Conservation (phyloP, 1,140 invertebrate genomes). For the Lethrus apterus region DNA sequence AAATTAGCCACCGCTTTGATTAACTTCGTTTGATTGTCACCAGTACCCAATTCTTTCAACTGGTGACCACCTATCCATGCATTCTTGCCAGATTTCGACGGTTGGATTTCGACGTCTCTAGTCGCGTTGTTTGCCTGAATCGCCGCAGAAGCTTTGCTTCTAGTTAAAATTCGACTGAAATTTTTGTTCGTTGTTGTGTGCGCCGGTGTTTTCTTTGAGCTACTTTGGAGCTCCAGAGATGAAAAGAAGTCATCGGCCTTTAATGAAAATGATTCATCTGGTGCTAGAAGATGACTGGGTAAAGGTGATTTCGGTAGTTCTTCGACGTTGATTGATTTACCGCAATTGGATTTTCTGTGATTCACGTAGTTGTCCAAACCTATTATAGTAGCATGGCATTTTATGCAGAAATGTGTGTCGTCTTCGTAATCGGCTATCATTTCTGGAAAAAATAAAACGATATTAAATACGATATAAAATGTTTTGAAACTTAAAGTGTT, state of each 20-base stretch:
- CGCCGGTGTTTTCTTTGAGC: constrained; percentile 47
- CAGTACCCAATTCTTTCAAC: constrained; percentile 44
- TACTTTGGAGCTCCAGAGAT: constrained; percentile 75
- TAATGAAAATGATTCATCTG: constrained; percentile 45
- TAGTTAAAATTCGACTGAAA: constrained; percentile 35
- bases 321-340: constrained; percentile 27
- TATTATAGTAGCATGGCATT: constrained; percentile 70
- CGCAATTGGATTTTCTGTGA: constrained; percentile 64
- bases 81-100: constrained; percentile 43
- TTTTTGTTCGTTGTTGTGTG: constrained; percentile 41
- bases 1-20: constrained; percentile 54
- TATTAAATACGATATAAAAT: neutral
- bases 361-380: constrained; percentile 72
- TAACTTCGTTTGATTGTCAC: constrained; percentile 51
- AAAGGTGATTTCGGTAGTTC: constrained; percentile 43
- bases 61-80: constrained; percentile 54
- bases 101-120: constrained; percentile 34
- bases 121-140: constrained; percentile 30
- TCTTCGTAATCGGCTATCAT: constrained; percentile 53
- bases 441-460: constrained; percentile 18
- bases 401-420: constrained; percentile 77
- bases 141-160: constrained; percentile 42
- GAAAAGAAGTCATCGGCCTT: constrained; percentile 80
- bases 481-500: neutral
- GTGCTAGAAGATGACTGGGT: constrained; percentile 26